Evolutionary conservation across 1,140 invertebrate species (phyloP).

Genomic region (Sycophaga agraensis): DNA sequence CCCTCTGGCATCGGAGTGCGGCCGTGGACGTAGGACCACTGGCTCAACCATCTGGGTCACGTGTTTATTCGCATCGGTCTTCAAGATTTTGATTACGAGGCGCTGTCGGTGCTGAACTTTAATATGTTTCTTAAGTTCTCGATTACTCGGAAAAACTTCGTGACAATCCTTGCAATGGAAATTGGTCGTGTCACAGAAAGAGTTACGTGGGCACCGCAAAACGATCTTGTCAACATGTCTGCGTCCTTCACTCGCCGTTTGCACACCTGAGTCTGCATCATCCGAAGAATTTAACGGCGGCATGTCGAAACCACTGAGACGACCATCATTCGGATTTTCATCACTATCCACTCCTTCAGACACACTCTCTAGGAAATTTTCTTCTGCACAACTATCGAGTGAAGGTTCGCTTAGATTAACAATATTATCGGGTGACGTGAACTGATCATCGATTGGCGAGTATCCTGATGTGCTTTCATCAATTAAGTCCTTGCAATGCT

Average conservation of each 20-base stretch:
- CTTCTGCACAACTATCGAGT: not conserved
- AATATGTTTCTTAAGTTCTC: conserved; percentile 1
- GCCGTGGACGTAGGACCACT: too few relatives aligned
- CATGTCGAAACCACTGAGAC: not conserved
- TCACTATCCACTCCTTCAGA: conserved; percentile 1
- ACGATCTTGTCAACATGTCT: not conserved
- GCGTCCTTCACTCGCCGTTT: not conserved
- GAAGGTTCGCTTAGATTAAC: not conserved
- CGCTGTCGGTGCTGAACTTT: conserved; percentile 19
- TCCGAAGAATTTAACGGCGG: not conserved
- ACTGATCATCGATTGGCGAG: too few relatives aligned
- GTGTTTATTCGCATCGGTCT: conserved; percentile 19
- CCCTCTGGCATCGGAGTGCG: not conserved
- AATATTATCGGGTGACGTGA: too few relatives aligned
- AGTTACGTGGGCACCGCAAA: not conserved
- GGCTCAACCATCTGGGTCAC: conserved; percentile 14
- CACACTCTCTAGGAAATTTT: not conserved
- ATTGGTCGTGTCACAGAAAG: not conserved
- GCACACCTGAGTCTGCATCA: not conserved
- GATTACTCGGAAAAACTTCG: not conserved
- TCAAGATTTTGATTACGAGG: conserved; percentile 20
- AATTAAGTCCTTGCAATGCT: too few relatives aligned
- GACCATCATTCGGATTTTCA: not conserved
- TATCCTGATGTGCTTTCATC: too few relatives aligned
- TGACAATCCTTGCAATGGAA: conserved; percentile 3